phyloP scores from a whole-genome alignment of 2,888 invertebrate genomes.

The Amphimallon solstitiale region DNA sequence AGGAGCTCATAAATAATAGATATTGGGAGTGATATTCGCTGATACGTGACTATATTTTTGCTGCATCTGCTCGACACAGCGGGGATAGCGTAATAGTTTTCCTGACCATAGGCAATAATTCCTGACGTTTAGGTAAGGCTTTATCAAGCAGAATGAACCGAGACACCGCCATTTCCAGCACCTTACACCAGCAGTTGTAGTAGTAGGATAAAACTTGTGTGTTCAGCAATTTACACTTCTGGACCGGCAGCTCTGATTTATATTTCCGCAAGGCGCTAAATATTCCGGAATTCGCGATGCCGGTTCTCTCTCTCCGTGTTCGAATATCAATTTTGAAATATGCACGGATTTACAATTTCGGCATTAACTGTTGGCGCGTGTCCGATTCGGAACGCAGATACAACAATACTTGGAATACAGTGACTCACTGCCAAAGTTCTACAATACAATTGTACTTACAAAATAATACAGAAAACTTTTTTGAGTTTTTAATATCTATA shows the following conservation, averaged over 20 bases:
- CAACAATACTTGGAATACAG: too few species aligned
- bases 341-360: constrained; percentile 8
- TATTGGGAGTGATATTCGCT: background rate
- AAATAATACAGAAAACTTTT: too few species aligned
- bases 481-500: too few species aligned
- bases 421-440: too few species aligned
- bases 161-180: constrained; percentile 12
- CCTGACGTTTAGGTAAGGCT: constrained; percentile 16
- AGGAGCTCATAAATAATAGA: too few species aligned
- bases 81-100: background rate
- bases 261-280: constrained; percentile 58
- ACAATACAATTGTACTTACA: too few species aligned
- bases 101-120: constrained; percentile 31
- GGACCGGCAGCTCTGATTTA: constrained; percentile 57
- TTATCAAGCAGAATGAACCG: constrained; percentile 22
- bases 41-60: background rate
- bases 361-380: background rate
- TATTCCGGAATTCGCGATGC: constrained; percentile 57
- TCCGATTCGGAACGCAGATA: background rate
- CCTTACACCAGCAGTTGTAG: constrained; percentile 36
- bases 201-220: constrained; percentile 41
- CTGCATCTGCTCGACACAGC: background rate
- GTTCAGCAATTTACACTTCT: constrained; percentile 59
- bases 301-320: background rate
- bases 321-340: constrained; percentile 11